phyloP scores from a whole-genome alignment of 2,888 invertebrate species.

The Heliconius sara region DNA sequence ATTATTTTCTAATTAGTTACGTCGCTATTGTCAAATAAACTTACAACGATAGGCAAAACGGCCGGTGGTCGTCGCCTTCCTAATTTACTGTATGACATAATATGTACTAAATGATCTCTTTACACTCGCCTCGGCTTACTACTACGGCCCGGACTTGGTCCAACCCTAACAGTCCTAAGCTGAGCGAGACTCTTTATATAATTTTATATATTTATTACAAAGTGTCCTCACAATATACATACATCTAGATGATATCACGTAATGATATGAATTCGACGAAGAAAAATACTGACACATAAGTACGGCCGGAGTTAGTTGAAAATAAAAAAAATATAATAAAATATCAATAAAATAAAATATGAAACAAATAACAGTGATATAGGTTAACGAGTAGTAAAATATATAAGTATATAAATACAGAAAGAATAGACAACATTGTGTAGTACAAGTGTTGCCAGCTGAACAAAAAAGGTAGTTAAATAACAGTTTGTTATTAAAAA shows the following conservation, averaged over 20 bases:
- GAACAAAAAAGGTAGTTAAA: constrained; percentile 12
- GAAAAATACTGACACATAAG: constrained; percentile 63
- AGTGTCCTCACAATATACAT: constrained; percentile 42
- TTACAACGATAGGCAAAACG: constrained; percentile 59
- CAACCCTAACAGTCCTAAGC: not conserved
- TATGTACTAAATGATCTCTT: constrained; percentile 68
- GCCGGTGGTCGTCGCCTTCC: constrained; percentile 58
- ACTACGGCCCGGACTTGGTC: not conserved
- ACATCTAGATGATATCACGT: constrained; percentile 49
- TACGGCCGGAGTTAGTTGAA: constrained; percentile 55
- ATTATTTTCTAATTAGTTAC: constrained; percentile 73
- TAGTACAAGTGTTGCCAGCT: constrained; percentile 23
- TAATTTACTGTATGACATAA: constrained; percentile 56
- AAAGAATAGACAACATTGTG: constrained; percentile 17
- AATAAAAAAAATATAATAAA: constrained; percentile 49
- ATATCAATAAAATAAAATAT: constrained; percentile 49
- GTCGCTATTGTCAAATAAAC: constrained; percentile 82
- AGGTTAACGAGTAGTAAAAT: constrained; percentile 18
- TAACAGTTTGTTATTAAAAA: constrained; percentile 16
- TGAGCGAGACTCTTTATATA: not conserved
- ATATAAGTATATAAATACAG: constrained; percentile 13
- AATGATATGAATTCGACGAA: constrained; percentile 68
- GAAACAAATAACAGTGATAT: constrained; percentile 51
- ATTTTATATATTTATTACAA: constrained; percentile 18
- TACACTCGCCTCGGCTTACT: constrained; percentile 54